These are phyloP conservation scores for Diachasmimorpha longicaudata DNA, from an alignment of 1,140 invertebrate species.

Conservation along the genomic window DNA sequence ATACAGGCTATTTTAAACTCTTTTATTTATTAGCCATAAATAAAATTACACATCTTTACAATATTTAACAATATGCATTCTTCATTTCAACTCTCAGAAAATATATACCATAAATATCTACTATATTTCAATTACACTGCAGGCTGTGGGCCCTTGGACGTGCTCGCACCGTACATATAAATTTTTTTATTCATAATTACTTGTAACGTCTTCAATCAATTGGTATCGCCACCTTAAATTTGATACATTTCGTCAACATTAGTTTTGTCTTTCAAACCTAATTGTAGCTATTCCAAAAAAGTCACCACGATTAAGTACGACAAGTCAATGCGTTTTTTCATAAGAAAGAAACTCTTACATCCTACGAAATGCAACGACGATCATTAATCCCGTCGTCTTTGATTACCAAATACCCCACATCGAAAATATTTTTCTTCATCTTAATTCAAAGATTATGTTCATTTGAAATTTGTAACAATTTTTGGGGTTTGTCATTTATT, in stretches of 20 bases:
- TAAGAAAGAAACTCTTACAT: background rate
- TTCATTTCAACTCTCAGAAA: slow-evolving; percentile 59
- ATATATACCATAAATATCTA: slow-evolving; percentile 45
- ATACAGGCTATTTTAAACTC: slow-evolving; percentile 46
- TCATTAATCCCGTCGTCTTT: background rate
- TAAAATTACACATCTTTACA: slow-evolving; percentile 65
- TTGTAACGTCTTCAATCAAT: background rate
- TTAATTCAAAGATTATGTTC: background rate
- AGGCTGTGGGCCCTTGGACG: slow-evolving; percentile 16
- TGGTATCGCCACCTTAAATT: background rate
- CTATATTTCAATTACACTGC: background rate
- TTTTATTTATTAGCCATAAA: slow-evolving; percentile 64
- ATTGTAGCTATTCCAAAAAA: background rate
- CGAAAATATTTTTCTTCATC: background rate
- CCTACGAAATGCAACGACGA: slow-evolving; percentile 16
- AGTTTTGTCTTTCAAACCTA: background rate
- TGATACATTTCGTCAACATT: background rate
- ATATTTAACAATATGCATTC: slow-evolving; percentile 54
- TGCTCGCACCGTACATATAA: slow-evolving; percentile 12
- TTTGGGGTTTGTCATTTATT: background rate
- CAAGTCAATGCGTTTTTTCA: background rate
- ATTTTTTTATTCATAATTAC: background rate
- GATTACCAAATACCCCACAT: slow-evolving; percentile 2
- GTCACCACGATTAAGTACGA: background rate
- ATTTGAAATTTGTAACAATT: background rate